Base-by-base conservation (phyloP, 2,888 invertebrate species). In the Hyles lineata region DNA sequence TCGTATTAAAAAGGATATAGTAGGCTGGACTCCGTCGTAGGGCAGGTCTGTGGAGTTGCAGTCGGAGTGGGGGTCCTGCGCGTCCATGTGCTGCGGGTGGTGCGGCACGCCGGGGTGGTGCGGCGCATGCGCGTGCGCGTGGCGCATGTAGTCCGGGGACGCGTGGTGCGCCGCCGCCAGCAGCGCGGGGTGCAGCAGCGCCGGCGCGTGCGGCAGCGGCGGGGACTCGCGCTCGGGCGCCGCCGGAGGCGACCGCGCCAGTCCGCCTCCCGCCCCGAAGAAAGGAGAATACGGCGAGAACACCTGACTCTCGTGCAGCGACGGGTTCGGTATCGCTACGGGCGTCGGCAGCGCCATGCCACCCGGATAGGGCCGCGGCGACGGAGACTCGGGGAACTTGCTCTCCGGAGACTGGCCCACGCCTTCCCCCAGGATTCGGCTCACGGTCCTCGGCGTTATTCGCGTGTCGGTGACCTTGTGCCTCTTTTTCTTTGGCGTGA, bases 391-490 rank as follows among this genome's bases (percentile, higher is more conserved):
- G 82, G 95, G 89, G 88, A 95, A 91, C 85, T 92, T 93, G 84
- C 89, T 90, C 85, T 93, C 96, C 72, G 96, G 96, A 75, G 97
- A 96, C 82, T 96, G 96, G 72, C 96, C 96, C 83, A 96, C 96
- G 69, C 97, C 97, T 83, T 98, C 98, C 70, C 97, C 98, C 82
- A 98, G 92, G 80, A 98, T 97, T 79, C 98, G 96, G 89, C 98
- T 98, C 67, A 98, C 98, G 70, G 98, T 98, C 79, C 98, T 96
- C 29, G 98, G 98, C 52, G 98, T 98, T 81, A 98, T 98, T 82
- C 98, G 96, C 72, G 98, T 98, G 87, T 98, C 98, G 58, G 99
- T 99, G 85, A 99, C 98, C 97, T 99, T 99, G 88, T 99, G 99
- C 73, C 99, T 96, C 94, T 99, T 99, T 95, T 99, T 99, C 94